Evolutionary conservation across 2,888 invertebrate species (phyloP).

Genomic region (Caenorhabditis afra): DNA sequence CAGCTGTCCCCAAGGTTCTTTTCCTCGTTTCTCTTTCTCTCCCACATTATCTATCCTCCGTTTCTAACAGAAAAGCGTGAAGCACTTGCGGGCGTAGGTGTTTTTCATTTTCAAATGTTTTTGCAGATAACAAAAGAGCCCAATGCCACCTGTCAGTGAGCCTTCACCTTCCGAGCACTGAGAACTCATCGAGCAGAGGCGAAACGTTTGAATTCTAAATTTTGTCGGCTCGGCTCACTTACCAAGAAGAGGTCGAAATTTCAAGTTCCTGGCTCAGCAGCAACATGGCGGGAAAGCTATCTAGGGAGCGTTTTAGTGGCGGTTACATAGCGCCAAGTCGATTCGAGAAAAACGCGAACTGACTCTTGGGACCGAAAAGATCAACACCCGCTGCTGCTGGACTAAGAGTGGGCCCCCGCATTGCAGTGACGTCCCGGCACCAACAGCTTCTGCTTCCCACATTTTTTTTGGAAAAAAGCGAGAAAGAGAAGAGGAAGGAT

Average conservation of each 20-base stretch:
- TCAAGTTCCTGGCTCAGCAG: no score
- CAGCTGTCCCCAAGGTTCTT: conserved; percentile 23
- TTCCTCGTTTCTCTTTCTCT: no score
- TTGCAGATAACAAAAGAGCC: conserved; percentile 34
- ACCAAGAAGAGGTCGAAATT: no score
- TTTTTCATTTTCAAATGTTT: no score
- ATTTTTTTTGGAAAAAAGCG: conserved; percentile 6
- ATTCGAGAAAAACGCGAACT: conserved; percentile 4
- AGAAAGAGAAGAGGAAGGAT: not conserved
- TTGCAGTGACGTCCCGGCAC: conserved; percentile 17
- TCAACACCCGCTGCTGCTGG: conserved; percentile 43
- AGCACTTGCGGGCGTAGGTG: conserved; percentile 47
- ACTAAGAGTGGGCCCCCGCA: conserved; percentile 17
- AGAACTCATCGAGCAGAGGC: no score
- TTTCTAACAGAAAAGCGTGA: conserved; percentile 2
- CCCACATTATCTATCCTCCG: no score
- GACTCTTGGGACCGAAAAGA: conserved; percentile 45
- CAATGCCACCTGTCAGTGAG: no score
- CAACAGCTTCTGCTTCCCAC: conserved; percentile 31
- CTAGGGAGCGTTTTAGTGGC: no score
- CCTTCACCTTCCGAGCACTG: not conserved
- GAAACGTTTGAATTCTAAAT: no score
- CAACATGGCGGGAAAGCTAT: no score
- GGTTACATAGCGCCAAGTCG: not conserved
- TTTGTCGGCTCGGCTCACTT: no score